These are phyloP conservation scores for Characodon lateralis DNA, from an alignment of 2,797 vertebrate genomes.

Conservation along the genomic window DNA sequence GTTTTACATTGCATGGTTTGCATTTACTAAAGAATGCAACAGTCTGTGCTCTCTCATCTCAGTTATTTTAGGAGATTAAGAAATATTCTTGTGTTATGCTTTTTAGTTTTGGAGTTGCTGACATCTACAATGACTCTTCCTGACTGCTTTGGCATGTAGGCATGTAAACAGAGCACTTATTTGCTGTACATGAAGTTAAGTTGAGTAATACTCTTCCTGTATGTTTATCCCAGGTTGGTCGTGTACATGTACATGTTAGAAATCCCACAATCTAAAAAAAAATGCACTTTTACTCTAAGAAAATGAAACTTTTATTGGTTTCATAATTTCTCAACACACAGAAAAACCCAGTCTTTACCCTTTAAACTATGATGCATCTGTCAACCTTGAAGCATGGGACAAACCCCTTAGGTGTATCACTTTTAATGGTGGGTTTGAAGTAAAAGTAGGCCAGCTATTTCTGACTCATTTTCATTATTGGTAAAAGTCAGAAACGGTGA, in stretches of 20 bases:
- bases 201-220: background rate
- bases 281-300: background rate
- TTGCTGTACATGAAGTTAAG: background rate
- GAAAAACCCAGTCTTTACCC: slow-evolving; percentile 29
- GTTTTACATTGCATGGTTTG: too few relatives aligned
- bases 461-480: slow-evolving; percentile 68
- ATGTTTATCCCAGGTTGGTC: background rate
- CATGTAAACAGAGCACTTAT: background rate
- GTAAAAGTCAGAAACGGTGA: slow-evolving; percentile 60
- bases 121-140: background rate
- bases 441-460: slow-evolving; percentile 72
- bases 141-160: background rate
- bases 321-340: background rate
- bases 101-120: background rate
- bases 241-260: background rate
- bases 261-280: background rate
- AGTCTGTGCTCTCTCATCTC: background rate
- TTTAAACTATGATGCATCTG: slow-evolving; percentile 23
- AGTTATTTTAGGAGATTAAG: background rate
- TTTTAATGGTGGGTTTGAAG: slow-evolving; percentile 54
- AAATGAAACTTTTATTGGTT: background rate
- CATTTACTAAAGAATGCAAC: background rate
- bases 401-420: slow-evolving; percentile 20
- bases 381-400: slow-evolving; percentile 33
- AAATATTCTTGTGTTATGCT: background rate